Evolutionary conservation across 2,113 vertebrate species (phyloP), one percentile per base, ranked within the genome.

Genomic region (Erinaceus europaeus): DNA sequence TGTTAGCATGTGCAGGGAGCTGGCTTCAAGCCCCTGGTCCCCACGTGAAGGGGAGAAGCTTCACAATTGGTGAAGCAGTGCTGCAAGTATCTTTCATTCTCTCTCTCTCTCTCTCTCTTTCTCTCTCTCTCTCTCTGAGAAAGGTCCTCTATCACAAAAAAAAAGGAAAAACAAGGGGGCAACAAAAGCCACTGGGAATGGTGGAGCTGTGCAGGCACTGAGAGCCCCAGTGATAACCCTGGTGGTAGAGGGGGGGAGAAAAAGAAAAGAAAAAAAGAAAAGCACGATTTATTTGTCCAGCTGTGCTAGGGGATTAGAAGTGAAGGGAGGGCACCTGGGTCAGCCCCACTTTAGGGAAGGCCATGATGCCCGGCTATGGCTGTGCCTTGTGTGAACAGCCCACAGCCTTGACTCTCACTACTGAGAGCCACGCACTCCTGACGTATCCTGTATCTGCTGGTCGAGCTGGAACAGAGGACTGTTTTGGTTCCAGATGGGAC

Each of bases 291-390:
- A 67, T 80, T 38, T 36, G 44, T 71, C 48, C 77, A 86, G 72
- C 80, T 88, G 87, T 86, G 67, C 74, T 85, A 73, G 57, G 17
- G 23, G 44, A 46, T 73, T 77, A 48, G 83, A 59, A 40, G 40
- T 59, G 9, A 36, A 59, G 15, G 61, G 36, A 61, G 74, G 34
- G 80, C 23, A n/a, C n/a, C n/a, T n/a, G n/a, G n/a, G n/a, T n/a
- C n/a, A n/a, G n/a, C n/a, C n/a, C n/a, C n/a, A n/a, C 40, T 86
- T 46, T 0, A 32, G 29, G 67, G 88, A 84, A 81, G 52, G 46
- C 15, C 52, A 74, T 25, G 10, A 59, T 40, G 15, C 36, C 52
- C 38, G 20, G 59, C 78, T 62, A 5, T n/a, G 50, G 32, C 64
- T 64, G 46, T n/a, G 65, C 11, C 17, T 85, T 65, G 36, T 86